Base-by-base conservation (phyloP, 2,888 invertebrate species). In the Parnassius glacialis region DNA sequence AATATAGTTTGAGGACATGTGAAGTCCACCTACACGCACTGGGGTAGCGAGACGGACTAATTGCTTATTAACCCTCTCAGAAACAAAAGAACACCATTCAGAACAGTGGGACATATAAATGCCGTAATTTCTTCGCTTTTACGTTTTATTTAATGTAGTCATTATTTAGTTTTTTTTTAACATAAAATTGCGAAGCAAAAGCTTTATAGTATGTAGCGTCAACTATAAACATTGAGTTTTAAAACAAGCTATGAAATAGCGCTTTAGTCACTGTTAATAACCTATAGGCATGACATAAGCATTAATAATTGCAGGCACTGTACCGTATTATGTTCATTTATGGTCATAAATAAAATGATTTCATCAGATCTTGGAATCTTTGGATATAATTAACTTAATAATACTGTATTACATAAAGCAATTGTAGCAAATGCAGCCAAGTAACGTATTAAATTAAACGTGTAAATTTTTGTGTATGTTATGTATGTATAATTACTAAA, bases 341-440 rank as follows among this genome's bases (percentile, higher is more conserved):
- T 48, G 62, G 62, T 60, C 61, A 60, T 67, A 68, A 67, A 68
- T 68, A 67, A 68, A 59, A 60, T 65, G 64, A 67, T 65, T 67
- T 66, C 61, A 67, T 67, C 66, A 62, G 65, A 65, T 62, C 64
- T 64, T 44, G 63, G 62, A 64, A 65, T 68, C 68, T 61, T 62
- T 66, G 59, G 61, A 61, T 64, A 62, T 67, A 67, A 68, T 67
- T 62, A 59, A 66, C 57, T 67, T 68, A 67, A 67, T 68, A 61
- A 63, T 59, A 59, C 57, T 20, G 64, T 61, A 67, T 67, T 61
- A 65, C 59, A 58, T 11, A 13, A 52, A 34, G 42, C 62, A 20
- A 13, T 62, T 62, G 60, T 65, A 42, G 16, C 64, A 64, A 67
- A 59, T 61, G 59, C 62, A 47, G 20, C 13, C 42, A 42, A 12